Base-by-base conservation (phyloP, 2,113 vertebrate genomes). In the Saccopteryx bilineata region DNA sequence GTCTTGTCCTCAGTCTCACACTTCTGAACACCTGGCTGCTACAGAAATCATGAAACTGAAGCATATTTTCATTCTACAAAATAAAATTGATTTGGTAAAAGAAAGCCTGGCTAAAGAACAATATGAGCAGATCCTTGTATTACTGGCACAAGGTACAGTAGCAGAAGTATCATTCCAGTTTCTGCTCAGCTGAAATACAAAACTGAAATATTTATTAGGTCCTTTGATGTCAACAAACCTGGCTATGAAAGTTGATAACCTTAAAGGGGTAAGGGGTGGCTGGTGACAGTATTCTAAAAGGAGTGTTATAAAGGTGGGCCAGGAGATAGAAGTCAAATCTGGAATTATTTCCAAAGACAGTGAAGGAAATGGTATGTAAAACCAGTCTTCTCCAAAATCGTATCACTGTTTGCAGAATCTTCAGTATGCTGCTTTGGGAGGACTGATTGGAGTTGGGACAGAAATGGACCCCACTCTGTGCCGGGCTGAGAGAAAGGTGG, bases 61-160 rank as follows among this genome's bases (percentile, higher is more conserved):
- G 28, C 9, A 56, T 78, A 78, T 78, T 54, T 54, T 31, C 50
- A 21, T n/a, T n/a, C 28, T n/a, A 56, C 50, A 56, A 78, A n/a
- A n/a, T 78, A 54, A 78, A 78, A 78, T n/a, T 19, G 28, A 56
- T 54, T 11, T 54, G 50, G 99, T 99, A 96, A 99, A 99, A 98
- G 99, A 99, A 98, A 99, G 99, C 94, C 99, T 99, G 98, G 99
- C 99, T 97, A 99, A 99, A 96, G 99, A 99, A 96, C 99, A 99
- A 96, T 99, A 99, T 86, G 99, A 99, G 95, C 99, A 99, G 98
- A 99, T 99, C 97, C 99, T 99, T 85, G 99, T 99, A 92, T 99
- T 99, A 93, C 99, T 99, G 98, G 99, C 99, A 54, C 99, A 99
- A 99, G 99, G 99, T 99, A 99, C 99, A 48, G 99, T 99, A 96